Evolutionary conservation across 1,140 invertebrate species (phyloP).

Genomic region (Drosophila suzukii): DNA sequence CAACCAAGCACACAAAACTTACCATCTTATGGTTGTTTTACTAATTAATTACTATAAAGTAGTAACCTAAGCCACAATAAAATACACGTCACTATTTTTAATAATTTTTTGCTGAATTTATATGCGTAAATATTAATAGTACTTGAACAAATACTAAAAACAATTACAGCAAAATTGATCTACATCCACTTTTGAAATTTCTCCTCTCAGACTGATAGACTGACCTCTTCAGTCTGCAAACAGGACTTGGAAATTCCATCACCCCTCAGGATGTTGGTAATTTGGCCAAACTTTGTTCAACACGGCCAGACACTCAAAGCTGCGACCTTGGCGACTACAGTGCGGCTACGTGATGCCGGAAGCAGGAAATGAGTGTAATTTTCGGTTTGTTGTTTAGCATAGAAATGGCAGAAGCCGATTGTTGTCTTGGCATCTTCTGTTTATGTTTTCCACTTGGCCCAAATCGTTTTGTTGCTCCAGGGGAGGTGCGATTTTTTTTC

Average conservation of each 20-base stretch:
- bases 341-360: slow-evolving; percentile 75
- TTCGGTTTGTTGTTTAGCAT: slow-evolving; percentile 41
- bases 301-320: slow-evolving; percentile 24
- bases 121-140: no score
- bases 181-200: neutral
- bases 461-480: slow-evolving; percentile 42
- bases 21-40: no score
- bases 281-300: slow-evolving; percentile 33
- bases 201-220: neutral
- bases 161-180: no score
- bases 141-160: no score
- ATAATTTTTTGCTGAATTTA: no score
- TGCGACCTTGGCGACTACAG: slow-evolving; percentile 27
- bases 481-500: slow-evolving; percentile 25
- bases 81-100: no score
- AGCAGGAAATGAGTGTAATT: slow-evolving; percentile 73
- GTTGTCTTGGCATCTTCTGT: slow-evolving; percentile 52
- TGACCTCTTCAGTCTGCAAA: neutral
- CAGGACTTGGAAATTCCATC: neutral
- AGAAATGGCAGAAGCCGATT: slow-evolving; percentile 50
- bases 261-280: slow-evolving; percentile 51
- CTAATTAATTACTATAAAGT: no score
- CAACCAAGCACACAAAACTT: no score
- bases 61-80: no score
- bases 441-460: slow-evolving; percentile 43